phyloP scores from a whole-genome alignment of 2,113 vertebrate genomes.

The Propithecus coquereli region DNA sequence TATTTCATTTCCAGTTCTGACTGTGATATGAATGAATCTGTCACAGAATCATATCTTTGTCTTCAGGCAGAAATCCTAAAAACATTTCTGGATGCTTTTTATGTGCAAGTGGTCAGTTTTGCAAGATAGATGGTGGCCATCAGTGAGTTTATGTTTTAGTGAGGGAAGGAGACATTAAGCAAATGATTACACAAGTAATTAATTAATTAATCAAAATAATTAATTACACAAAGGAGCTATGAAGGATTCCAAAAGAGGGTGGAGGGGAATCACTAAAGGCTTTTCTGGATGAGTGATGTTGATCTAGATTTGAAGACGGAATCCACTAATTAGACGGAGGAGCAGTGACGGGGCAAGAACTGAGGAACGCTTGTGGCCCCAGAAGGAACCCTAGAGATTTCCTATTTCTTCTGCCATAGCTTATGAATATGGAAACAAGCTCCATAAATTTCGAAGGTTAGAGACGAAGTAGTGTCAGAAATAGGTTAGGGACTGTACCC shows the following conservation, averaged over 20 bases:
- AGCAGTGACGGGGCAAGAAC: not conserved
- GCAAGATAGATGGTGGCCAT: not conserved
- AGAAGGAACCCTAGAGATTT: not conserved
- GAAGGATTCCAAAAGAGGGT: not conserved
- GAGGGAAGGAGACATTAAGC: not conserved
- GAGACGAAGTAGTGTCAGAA: not conserved
- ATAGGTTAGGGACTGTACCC: not conserved
- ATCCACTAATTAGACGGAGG: not conserved
- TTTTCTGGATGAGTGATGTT: not conserved
- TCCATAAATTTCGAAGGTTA: not conserved
- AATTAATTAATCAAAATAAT: not conserved
- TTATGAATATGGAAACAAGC: not conserved
- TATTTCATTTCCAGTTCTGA: not conserved
- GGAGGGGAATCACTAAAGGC: not conserved
- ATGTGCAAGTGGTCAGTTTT: not conserved
- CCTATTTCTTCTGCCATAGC: not conserved
- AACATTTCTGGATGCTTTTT: not conserved
- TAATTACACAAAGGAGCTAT: not conserved
- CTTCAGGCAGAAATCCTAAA: not conserved
- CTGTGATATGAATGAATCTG: not conserved
- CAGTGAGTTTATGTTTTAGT: not conserved
- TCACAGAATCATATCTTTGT: not conserved
- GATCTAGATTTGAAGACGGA: not conserved
- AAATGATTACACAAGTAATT: not conserved
- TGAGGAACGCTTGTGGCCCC: not conserved